phyloP scores from a whole-genome alignment of 2,797 vertebrate species.

The Clarias fuscus region DNA sequence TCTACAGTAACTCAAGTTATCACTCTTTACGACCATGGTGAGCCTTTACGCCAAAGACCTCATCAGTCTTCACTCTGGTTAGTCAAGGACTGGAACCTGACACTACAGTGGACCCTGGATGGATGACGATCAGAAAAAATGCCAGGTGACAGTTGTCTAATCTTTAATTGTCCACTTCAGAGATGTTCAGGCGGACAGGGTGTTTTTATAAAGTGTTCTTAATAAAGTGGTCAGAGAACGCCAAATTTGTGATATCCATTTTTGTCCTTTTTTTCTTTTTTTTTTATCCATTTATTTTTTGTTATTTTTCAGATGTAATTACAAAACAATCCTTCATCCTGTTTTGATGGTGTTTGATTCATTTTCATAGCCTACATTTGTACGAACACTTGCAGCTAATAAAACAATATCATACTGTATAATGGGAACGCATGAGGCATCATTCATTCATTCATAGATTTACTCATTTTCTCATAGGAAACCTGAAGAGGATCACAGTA shows the following conservation, averaged over 20 bases:
- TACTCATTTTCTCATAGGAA: too few relatives aligned
- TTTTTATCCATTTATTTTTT: too few relatives aligned
- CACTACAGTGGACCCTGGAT: background rate
- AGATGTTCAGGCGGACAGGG: background rate
- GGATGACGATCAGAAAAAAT: background rate
- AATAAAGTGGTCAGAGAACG: background rate
- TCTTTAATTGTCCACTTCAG: background rate
- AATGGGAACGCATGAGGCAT: background rate
- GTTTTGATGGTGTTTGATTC: background rate
- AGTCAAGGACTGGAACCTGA: background rate
- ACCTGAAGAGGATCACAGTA: too few relatives aligned
- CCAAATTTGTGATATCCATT: background rate
- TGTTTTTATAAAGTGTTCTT: too few relatives aligned
- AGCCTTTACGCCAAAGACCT: background rate
- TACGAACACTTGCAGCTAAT: background rate
- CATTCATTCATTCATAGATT: background rate
- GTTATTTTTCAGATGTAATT: background rate
- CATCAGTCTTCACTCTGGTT: background rate
- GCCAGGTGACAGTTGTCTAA: background rate
- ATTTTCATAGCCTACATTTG: background rate
- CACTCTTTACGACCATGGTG: background rate
- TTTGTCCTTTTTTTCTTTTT: background rate
- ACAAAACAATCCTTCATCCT: background rate
- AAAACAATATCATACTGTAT: background rate
- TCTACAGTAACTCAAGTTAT: background rate